Base-by-base conservation (phyloP, 2,888 invertebrate genomes). In the Euphydryas editha region DNA sequence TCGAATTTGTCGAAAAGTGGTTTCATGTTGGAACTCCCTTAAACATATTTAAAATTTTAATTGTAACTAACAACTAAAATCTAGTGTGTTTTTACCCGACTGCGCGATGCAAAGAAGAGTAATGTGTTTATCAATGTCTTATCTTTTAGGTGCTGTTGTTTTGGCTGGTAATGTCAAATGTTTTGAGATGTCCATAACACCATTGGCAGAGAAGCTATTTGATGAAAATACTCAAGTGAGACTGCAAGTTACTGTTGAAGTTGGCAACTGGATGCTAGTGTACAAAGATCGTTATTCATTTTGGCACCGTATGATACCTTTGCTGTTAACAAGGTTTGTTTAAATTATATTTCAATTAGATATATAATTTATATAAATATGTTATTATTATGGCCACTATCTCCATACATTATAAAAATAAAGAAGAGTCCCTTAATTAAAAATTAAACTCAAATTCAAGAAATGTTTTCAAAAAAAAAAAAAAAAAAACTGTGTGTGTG, bases 261-360 rank as follows among this genome's bases (percentile, higher is more conserved):
- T 97, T 0, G 96, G 97, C 3, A 90, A 93, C 54, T 97, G 98
- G 97, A 92, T 98, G 82, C 81, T 96, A 30, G 94, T 95, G 62
- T 94, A 98, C 65, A 93, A 93, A 60, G 98, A 99, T 83, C 93
- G 98, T 74, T 99, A 99, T 82, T 98, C 98, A 0, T 98, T 95
- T 87, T 98, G 97, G 93, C 95, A 96, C 81, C 95, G 96, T 74
- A 94, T 98, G 76, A 93, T 99, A 73, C 98, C 99, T 0, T 86
- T 98, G 13, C 87, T 98, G 4, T 87, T 99, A 42, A 97, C 98
- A 51, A 96, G 98, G 95, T 95, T 88, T 79, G 78, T 64, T 2
- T 54, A 18, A 11, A 20, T n/a, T n/a, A 44, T 3, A 39, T 39
- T n/a, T n/a, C 6, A n/a, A n/a, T 47, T 20, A 20, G 3, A 47